Percentiles rank a stretch among this genome's conserved stretches.
Conservation (phyloP, 2,888 invertebrate species). For the Polydrusus cervinus region DNA sequence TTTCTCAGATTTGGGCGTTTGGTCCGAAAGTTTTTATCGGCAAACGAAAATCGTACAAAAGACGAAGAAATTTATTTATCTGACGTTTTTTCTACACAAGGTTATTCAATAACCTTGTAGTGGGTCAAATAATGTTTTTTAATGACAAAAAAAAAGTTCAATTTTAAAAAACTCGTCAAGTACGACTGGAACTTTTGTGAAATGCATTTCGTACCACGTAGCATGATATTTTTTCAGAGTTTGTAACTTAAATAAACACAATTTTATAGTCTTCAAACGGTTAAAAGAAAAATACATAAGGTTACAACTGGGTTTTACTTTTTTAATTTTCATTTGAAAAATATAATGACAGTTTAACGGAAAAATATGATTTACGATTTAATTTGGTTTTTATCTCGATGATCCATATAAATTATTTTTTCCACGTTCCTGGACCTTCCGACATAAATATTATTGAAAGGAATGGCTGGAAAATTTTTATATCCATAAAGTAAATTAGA, state of each 20-base stretch:
- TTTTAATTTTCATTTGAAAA: not conserved
- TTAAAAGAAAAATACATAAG: too few relatives aligned
- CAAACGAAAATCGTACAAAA: slow-evolving; percentile 1
- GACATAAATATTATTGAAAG: slow-evolving; percentile 17
- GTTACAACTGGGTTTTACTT: too few relatives aligned
- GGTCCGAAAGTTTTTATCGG: slow-evolving; percentile 1
- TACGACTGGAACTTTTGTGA: too few relatives aligned
- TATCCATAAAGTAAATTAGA: slow-evolving; percentile 9
- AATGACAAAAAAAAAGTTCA: not conserved
- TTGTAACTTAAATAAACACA: too few relatives aligned
- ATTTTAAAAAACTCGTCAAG: not conserved
- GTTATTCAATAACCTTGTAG: slow-evolving; percentile 6
- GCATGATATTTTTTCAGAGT: too few relatives aligned
- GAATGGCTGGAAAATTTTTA: slow-evolving; percentile 2
- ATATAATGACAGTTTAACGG: not conserved
- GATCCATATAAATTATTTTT: slow-evolving; percentile 19
- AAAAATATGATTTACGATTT: not conserved
- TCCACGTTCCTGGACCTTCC: slow-evolving; percentile 8
- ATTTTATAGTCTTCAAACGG: too few relatives aligned
- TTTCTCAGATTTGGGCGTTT: not conserved
- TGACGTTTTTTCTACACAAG: not conserved
- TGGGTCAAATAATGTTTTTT: not conserved
- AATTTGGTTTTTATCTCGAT: not conserved
- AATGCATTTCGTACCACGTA: too few relatives aligned
- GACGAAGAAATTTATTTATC: not conserved